Evolutionary conservation across 2,888 invertebrate species (phyloP), one percentile per base, ranked within the genome.

Genomic region (Cylloceria caligata): DNA sequence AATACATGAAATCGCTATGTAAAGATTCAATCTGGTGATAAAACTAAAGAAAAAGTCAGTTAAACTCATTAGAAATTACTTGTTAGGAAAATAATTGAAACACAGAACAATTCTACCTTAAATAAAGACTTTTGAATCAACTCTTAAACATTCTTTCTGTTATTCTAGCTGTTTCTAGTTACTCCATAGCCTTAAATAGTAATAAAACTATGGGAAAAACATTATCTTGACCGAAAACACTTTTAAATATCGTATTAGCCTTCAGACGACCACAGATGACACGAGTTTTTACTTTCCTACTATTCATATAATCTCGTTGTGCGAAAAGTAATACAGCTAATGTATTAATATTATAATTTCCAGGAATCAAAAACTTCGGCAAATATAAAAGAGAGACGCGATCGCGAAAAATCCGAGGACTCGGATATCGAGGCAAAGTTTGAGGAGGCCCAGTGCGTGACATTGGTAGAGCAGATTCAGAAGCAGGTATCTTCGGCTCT

Each of bases 391-490:
- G 91, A 93, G 39, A 93, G 95, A 49, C 94, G 94, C 60, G 95
- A 95, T 65, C 94, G 95, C 0, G 95, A 95, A 86, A 95, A 95
- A 90, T 95, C 95, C 0, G 95, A 95, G 88, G 95, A 95, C 88
- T 95, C 95, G 0, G 95, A 95, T 80, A 94, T 94, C 3, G 95
- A 95, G 88, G 95, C 95, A 0, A 93, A 95, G 86, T 95, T 95
- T 84, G 96, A 96, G 92, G 95, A 96, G 86, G 93, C 94, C 0
- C 95, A 96, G 88, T 96, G 96, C 89, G 93, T 94, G 24, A 94
- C 94, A 27, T 93, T 97, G 78, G 96, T 96, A 0, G 95, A 95
- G 85, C 95, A 96, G 88, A 94, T 97, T 80, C 96, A 95, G 88
- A 94, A 95, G 83, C 95, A 95, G 90, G 94, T 94, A 1, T 92